Evolutionary conservation across 2,113 vertebrate species (phyloP).

Genomic region (Coreoperca whiteheadi): DNA sequence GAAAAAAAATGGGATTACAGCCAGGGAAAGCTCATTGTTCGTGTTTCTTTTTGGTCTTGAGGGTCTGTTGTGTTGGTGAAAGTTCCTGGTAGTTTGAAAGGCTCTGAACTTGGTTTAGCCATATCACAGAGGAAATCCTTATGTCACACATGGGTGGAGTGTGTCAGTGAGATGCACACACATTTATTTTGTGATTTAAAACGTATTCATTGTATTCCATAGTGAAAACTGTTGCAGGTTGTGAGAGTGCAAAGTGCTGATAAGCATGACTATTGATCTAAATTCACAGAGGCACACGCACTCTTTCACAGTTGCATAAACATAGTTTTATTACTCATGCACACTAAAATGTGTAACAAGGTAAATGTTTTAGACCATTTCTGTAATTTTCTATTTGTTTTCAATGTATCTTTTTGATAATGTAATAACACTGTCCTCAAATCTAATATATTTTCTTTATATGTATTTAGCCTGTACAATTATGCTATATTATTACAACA

Average conservation of each 20-base stretch:
- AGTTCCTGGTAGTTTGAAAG: slow-evolving; percentile 38
- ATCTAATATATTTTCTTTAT: background rate
- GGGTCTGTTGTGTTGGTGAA: slow-evolving; percentile 44
- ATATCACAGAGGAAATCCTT: slow-evolving; percentile 31
- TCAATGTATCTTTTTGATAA: background rate
- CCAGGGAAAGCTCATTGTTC: slow-evolving; percentile 44
- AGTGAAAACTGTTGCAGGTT: slow-evolving; percentile 19
- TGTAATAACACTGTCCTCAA: background rate
- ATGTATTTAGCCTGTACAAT: background rate
- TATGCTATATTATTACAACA: slow-evolving; percentile 4
- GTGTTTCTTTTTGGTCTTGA: slow-evolving; percentile 46
- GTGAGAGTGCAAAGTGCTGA: slow-evolving; percentile 40
- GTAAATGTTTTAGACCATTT: background rate
- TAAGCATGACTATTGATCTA: slow-evolving; percentile 36
- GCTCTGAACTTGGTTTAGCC: slow-evolving; percentile 35
- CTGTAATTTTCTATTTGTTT: background rate
- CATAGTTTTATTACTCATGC: background rate
- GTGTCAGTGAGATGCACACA: slow-evolving; percentile 1
- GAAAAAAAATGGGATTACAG: slow-evolving; percentile 47
- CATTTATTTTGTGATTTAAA: slow-evolving; percentile 36
- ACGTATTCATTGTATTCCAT: slow-evolving; percentile 15
- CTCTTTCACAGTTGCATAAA: background rate
- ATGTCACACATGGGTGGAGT: slow-evolving; percentile 19
- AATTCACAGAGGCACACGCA: slow-evolving; percentile 1
- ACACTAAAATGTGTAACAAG: background rate